A percentile compares a stretch with the other conserved stretches of the same genome.
Evolutionary conservation across 1,140 invertebrate species (phyloP).

Genomic region (Drosophila sp.): DNA sequence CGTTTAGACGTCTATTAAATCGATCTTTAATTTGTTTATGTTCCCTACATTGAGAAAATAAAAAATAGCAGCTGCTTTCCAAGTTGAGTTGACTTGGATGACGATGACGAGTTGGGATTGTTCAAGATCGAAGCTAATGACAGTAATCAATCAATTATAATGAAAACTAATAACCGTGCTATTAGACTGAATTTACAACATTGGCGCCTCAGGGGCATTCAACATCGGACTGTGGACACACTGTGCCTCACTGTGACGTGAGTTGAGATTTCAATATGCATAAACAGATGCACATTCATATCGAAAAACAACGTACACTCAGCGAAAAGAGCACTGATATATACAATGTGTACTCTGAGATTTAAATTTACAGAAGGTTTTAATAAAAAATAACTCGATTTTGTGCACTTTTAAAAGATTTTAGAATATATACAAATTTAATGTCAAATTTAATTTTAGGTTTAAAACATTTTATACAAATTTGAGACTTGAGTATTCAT

Average conservation of each 20-base stretch:
- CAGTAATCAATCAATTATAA: constrained; percentile 65
- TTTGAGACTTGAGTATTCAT: too few species aligned
- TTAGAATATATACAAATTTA: too few species aligned
- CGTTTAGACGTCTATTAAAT: constrained; percentile 42
- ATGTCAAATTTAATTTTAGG: too few species aligned
- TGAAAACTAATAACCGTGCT: constrained; percentile 60
- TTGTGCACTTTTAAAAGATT: too few species aligned
- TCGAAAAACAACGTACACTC: too few species aligned
- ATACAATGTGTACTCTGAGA: too few species aligned
- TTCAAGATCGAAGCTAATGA: constrained; percentile 51
- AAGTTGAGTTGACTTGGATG: not conserved
- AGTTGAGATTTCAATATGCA: constrained; percentile 71
- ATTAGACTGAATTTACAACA: constrained; percentile 52
- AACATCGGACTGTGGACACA: not conserved
- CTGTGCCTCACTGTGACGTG: constrained; percentile 39
- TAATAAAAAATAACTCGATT: too few species aligned
- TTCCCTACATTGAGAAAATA: not conserved
- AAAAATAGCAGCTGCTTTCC: constrained; percentile 19
- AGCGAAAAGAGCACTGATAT: too few species aligned
- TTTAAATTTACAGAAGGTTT: too few species aligned
- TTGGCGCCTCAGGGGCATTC: constrained; percentile 50
- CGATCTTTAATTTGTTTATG: constrained; percentile 51
- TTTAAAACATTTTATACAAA: too few species aligned
- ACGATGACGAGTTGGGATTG: constrained; percentile 8
- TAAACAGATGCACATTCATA: constrained; percentile 14